Percentiles rank a stretch among this genome's conserved stretches.
These are phyloP conservation scores for Stenodera caucasica DNA, from an alignment of 2,888 invertebrate species.

Conservation along the genomic window DNA sequence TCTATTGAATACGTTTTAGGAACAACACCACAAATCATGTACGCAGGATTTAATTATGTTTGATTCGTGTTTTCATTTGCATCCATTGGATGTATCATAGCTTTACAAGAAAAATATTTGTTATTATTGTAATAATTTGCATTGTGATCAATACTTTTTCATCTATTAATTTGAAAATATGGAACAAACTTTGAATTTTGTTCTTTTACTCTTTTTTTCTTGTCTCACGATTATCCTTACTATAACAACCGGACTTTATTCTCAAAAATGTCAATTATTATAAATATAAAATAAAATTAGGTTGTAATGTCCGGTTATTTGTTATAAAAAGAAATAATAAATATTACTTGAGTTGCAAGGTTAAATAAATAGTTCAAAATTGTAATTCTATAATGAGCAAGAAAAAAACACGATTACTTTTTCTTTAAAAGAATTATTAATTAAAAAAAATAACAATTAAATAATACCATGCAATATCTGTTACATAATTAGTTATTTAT, in stretches of 20 bases:
- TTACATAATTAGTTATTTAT: no score
- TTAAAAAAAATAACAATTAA: not conserved
- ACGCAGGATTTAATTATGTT: constrained; percentile 31
- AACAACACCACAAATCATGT: constrained; percentile 31
- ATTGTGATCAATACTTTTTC: not conserved
- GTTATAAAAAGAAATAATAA: not conserved
- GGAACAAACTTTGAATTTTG: no score
- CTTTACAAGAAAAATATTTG: not conserved
- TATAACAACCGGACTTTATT: no score
- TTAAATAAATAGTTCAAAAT: not conserved
- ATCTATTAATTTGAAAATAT: no score
- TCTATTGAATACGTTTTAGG: constrained; percentile 11
- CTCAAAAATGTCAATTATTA: no score
- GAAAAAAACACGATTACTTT: not conserved
- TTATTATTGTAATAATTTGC: not conserved
- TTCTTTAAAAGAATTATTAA: not conserved
- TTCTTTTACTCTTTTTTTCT: no score
- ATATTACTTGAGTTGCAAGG: not conserved
- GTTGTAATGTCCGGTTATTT: not conserved
- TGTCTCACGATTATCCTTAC: no score
- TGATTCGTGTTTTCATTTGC: constrained; percentile 28
- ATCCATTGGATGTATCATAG: constrained; percentile 29
- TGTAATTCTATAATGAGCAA: not conserved
- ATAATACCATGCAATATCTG: no score
- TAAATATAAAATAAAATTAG: not conserved